Evolutionary conservation across 1,140 invertebrate species (phyloP), one percentile per base, ranked within the genome.

Genomic region (Papilio glaucus): DNA sequence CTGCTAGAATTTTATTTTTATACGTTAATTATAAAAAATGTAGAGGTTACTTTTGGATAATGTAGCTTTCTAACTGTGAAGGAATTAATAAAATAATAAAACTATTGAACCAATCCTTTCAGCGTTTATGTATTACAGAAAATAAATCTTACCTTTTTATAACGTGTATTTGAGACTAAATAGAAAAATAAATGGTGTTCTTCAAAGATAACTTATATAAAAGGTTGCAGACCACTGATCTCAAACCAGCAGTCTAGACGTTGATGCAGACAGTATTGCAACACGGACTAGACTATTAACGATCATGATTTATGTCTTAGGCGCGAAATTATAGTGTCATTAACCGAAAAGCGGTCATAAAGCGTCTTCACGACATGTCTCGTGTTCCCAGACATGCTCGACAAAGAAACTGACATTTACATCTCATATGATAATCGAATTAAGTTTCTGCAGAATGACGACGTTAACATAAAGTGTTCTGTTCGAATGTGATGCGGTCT

Each of bases 231-330:
- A 24, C 49, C 21, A 24, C 49, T 53, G 49, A 24, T 24, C 18
- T 53, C 49, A 53, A 53, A 53, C 18, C 21, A 53, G 21, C 49
- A 53, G 49, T 53, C 63, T 67, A 67, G 63, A 67, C 63, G 63
- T 18, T 67, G 45, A 53, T 53, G 49, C 49, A 67, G 63, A 21
- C 63, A 42, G 38, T 67, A 45, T 67, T 41, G 41, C 18, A 67
- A n/a, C 57, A 33, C 61, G 33, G 61, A n/a, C n/a, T n/a, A 6
- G 29, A 38, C 61, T 63, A 38, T 39, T 63, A 63, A 63, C 61
- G 61, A 63, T 18, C 61, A 63, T 63, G 18, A 33, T 37, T 37
- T 39, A 63, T 39, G 29, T 53, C 49, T 53, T 53, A 53, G 49
- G 49, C 49, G 49, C 49, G 49, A 53, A 53, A 53, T 53, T 24